Evolutionary conservation across 2,113 vertebrate species (phyloP).

Genomic region (Oxyruncus cristatus): DNA sequence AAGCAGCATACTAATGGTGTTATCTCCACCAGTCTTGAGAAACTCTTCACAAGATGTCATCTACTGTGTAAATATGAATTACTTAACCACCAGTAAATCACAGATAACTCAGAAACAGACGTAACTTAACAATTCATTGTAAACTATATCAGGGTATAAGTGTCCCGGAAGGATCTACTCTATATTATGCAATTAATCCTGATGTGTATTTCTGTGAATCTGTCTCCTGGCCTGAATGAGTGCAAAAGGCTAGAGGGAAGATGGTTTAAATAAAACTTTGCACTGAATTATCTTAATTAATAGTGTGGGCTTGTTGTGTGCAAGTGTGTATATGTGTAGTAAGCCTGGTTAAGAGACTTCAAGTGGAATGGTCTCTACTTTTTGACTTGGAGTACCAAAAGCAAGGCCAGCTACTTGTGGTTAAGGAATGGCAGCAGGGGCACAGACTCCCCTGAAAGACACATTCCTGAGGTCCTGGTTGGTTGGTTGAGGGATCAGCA

Average conservation of each 20-base stretch:
- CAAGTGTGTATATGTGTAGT: background rate
- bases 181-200: background rate
- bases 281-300: background rate
- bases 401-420: background rate
- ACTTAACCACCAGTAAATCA: background rate
- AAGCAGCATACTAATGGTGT: background rate
- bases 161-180: background rate
- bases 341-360: background rate
- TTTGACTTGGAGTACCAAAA: background rate
- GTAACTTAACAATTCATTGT: background rate
- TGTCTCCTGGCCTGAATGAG: background rate
- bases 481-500: background rate
- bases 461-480: background rate
- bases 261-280: background rate
- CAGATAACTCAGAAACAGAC: background rate
- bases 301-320: fast-evolving
- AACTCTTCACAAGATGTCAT: background rate
- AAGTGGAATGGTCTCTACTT: background rate
- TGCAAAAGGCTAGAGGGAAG: background rate
- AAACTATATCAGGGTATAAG: background rate
- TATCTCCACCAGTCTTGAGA: background rate
- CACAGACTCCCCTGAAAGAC: background rate
- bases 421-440: background rate
- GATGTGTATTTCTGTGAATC: background rate
- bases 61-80: background rate